Conservation (phyloP, 2,113 vertebrate species). For the Gymnarchus niloticus region DNA sequence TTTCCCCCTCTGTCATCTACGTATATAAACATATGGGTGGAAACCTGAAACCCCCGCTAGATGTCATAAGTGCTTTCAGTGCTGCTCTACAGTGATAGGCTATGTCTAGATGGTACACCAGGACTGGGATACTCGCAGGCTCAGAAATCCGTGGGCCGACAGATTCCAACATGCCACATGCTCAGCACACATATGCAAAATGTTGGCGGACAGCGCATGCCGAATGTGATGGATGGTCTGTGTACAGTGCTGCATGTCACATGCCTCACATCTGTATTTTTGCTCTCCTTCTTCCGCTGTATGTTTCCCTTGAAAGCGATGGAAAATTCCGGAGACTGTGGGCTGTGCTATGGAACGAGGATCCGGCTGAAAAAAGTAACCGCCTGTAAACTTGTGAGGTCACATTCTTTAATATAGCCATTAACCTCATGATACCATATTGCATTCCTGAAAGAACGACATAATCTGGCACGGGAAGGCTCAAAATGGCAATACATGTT, state of each 20-base stretch:
- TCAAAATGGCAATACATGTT: not conserved
- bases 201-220: not conserved
- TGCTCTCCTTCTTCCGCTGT: not conserved
- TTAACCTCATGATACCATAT: not conserved
- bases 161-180: not conserved
- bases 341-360: not conserved
- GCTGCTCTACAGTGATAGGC: not conserved
- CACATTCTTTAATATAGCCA: not conserved
- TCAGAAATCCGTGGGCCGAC: not conserved
- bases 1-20: not conserved
- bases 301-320: not conserved
- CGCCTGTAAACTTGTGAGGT: not conserved
- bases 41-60: not conserved
- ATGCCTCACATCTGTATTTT: slow-evolving; percentile 16
- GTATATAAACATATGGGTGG: not conserved
- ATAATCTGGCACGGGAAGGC: not conserved
- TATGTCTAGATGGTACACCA: not conserved
- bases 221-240: not conserved
- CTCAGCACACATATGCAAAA: not conserved
- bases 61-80: not conserved
- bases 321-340: slow-evolving; percentile 20
- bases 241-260: not conserved
- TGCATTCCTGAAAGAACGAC: not conserved
- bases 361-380: not conserved
- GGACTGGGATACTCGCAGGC: not conserved